Evolutionary conservation across 2,797 vertebrate species (phyloP).

Genomic region (Mormyrus hasselquistii): DNA sequence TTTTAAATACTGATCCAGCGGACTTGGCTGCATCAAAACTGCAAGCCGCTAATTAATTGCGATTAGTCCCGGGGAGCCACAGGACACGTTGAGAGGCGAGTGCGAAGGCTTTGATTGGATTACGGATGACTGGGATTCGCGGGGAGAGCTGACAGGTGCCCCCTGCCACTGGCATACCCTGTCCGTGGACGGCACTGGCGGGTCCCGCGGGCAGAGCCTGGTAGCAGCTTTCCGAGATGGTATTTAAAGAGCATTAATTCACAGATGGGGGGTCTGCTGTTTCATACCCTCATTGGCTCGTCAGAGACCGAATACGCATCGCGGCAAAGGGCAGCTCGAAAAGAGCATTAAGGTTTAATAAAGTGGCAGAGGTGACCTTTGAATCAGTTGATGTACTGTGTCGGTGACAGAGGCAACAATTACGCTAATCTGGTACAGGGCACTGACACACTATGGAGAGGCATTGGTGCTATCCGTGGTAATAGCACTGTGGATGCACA

Average conservation of each 20-base stretch:
- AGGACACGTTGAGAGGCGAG: not conserved
- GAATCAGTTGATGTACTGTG: not conserved
- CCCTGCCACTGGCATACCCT: not conserved
- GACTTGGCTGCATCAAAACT: not conserved
- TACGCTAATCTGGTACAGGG: not conserved
- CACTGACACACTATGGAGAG: not conserved
- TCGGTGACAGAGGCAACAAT: not conserved
- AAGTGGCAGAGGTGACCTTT: not conserved
- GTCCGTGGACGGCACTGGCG: not conserved
- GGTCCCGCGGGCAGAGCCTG: not conserved
- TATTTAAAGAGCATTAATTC: not conserved
- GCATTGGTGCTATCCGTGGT: not conserved
- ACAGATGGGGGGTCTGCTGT: not conserved
- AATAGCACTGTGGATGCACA: not conserved
- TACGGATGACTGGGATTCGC: not conserved
- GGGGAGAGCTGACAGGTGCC: not conserved
- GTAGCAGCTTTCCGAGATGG: not conserved
- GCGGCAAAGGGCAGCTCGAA: slow-evolving; percentile 1
- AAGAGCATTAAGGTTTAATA: slow-evolving; percentile 1
- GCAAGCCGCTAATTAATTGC: not conserved
- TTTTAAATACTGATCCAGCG: not conserved
- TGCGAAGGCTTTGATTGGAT: not conserved
- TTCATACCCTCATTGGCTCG: not conserved
- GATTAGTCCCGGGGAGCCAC: not conserved
- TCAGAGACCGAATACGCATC: not conserved